These are phyloP conservation scores for Drosophila ananassae DNA, from an alignment of 1,140 invertebrate genomes.

Conservation along the genomic window DNA sequence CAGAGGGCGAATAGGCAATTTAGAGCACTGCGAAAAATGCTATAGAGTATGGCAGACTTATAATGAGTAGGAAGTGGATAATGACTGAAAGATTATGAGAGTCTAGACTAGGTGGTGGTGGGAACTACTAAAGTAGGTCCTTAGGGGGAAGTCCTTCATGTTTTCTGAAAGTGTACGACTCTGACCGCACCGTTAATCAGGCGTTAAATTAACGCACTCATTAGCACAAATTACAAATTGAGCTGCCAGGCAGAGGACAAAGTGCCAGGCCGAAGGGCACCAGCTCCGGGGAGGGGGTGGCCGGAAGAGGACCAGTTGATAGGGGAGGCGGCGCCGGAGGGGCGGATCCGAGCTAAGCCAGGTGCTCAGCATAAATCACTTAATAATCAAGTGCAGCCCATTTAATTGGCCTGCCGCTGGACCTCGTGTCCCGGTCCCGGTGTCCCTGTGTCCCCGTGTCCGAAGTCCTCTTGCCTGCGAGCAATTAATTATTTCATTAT, in stretches of 20 bases:
- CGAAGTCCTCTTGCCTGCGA: conserved; percentile 31
- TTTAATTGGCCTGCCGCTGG: conserved; percentile 69
- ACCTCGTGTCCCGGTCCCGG: conserved; percentile 23
- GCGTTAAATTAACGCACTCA: conserved; percentile 81
- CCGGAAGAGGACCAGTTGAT: not conserved
- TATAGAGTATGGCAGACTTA: not conserved
- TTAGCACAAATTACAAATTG: conserved; percentile 81
- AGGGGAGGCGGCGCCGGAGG: not conserved
- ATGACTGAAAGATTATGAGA: too few species aligned
- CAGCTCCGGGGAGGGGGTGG: conserved; percentile 1
- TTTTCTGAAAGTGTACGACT: conserved; percentile 4
- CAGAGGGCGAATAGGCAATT: not conserved
- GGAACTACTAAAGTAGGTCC: too few species aligned
- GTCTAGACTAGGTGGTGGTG: too few species aligned
- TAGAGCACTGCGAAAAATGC: not conserved
- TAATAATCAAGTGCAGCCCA: conserved; percentile 76
- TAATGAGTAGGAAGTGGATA: too few species aligned
- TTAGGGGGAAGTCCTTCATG: too few species aligned
- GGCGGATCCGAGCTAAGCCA: conserved; percentile 46
- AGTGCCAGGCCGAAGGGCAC: conserved; percentile 34
- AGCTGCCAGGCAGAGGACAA: conserved; percentile 52
- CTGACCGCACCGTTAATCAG: conserved; percentile 74
- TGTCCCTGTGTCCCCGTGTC: conserved; percentile 35
- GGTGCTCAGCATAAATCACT: conserved; percentile 79
- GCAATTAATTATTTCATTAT: conserved; percentile 74